Evolutionary conservation across 2,113 vertebrate genomes (phyloP).

Genomic region (Microcebus jonahi): DNA sequence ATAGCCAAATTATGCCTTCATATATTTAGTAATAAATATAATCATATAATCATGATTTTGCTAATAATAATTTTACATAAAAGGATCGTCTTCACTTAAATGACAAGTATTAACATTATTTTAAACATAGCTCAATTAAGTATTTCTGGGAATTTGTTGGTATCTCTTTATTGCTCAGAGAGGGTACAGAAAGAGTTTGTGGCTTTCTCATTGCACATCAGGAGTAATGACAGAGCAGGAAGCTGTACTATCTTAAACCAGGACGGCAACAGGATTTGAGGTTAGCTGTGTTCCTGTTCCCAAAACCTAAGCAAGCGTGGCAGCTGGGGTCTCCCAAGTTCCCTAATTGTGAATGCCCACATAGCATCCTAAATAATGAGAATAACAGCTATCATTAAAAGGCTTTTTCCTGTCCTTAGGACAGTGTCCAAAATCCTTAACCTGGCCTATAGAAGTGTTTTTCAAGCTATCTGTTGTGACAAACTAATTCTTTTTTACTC

Average conservation of each 20-base stretch:
- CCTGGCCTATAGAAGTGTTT: not conserved
- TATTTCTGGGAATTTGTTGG: not conserved
- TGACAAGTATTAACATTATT: not conserved
- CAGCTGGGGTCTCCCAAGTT: not conserved
- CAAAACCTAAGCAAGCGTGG: not conserved
- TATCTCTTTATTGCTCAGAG: not conserved
- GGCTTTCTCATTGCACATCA: not conserved
- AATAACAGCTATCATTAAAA: not conserved
- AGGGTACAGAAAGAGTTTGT: not conserved
- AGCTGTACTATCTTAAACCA: not conserved
- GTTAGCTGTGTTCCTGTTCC: not conserved
- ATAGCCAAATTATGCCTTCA: not conserved
- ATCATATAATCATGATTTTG: not conserved
- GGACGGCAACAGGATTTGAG: not conserved
- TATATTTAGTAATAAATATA: not conserved
- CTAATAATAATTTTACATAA: slow-evolving; percentile 6
- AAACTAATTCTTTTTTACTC: not conserved
- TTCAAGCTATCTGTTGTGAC: not conserved
- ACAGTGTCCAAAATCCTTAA: not conserved
- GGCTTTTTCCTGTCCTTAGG: not conserved
- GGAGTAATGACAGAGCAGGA: not conserved
- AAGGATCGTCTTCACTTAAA: not conserved
- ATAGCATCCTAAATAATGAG: not conserved
- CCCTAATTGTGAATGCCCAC: not conserved
- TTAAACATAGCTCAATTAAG: not conserved